These are phyloP conservation scores for Drosophila birchii DNA, from an alignment of 2,888 invertebrate genomes.

Conservation along the genomic window DNA sequence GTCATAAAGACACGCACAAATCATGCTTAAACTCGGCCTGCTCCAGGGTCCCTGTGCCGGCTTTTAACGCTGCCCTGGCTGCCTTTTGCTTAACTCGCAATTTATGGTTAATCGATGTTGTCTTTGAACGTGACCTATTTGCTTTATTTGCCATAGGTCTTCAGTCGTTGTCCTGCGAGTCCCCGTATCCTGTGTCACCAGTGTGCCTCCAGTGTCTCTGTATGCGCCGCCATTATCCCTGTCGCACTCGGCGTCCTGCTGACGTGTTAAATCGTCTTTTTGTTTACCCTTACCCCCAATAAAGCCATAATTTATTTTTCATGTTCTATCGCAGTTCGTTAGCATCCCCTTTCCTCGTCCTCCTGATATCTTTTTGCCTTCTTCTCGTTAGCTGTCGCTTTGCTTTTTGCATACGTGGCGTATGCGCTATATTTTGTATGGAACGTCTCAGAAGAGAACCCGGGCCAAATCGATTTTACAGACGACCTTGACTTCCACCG, in stretches of 20 bases:
- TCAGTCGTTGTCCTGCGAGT: slow-evolving; percentile 32
- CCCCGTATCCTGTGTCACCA: slow-evolving; percentile 8
- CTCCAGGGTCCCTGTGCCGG: slow-evolving; percentile 27
- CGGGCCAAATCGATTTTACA: slow-evolving; percentile 57
- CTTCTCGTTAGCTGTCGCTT: slow-evolving; percentile 47
- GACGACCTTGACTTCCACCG: slow-evolving; percentile 60
- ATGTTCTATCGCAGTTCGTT: slow-evolving; percentile 72
- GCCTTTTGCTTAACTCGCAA: slow-evolving; percentile 82
- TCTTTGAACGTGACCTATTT: slow-evolving; percentile 82
- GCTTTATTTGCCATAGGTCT: slow-evolving; percentile 69
- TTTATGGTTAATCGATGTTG: slow-evolving; percentile 83
- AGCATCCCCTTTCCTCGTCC: slow-evolving; percentile 19
- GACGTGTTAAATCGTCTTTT: slow-evolving; percentile 81
- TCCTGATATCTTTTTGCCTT: not conserved
- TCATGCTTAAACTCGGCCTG: slow-evolving; percentile 73
- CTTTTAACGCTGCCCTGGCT: slow-evolving; percentile 26
- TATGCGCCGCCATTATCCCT: slow-evolving; percentile 52
- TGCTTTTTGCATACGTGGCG: slow-evolving; percentile 51
- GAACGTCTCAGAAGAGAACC: slow-evolving; percentile 13
- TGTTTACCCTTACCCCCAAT: slow-evolving; percentile 76
- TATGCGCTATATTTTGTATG: slow-evolving; percentile 25
- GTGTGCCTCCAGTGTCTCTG: slow-evolving; percentile 6
- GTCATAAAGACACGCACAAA: slow-evolving; percentile 81
- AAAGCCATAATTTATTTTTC: slow-evolving; percentile 81
- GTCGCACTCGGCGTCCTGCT: slow-evolving; percentile 74